A percentile compares a stretch with the other conserved stretches of the same genome.
phyloP scores from a whole-genome alignment of 2,797 vertebrate species.

The Malurus splendens region DNA sequence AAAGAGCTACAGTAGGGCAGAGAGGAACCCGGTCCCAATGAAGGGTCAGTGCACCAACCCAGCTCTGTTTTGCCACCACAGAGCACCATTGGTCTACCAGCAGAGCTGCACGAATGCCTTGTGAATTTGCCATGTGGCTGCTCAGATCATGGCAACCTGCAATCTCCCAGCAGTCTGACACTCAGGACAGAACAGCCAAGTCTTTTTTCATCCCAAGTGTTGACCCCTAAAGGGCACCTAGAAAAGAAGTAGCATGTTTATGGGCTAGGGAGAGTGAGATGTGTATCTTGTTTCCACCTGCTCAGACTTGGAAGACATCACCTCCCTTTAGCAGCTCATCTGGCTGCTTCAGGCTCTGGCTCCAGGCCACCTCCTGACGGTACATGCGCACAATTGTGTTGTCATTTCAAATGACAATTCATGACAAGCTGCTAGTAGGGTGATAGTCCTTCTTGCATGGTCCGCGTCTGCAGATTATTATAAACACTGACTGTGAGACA shows the following conservation, averaged over 20 bases:
- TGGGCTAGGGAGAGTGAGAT: slow-evolving; percentile 31
- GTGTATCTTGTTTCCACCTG: slow-evolving; percentile 59
- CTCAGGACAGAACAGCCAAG: slow-evolving; percentile 37
- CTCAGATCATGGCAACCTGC: slow-evolving; percentile 28
- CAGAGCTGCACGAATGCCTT: background rate
- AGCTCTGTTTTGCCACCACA: background rate
- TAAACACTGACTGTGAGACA: slow-evolving; percentile 61
- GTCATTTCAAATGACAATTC: slow-evolving; percentile 51
- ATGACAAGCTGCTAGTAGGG: slow-evolving; percentile 63
- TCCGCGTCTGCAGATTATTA: slow-evolving; percentile 61
- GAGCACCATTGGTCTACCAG: background rate
- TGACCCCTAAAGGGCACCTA: slow-evolving; percentile 27
- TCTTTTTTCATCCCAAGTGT: slow-evolving; percentile 26
- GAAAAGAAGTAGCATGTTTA: slow-evolving; percentile 12
- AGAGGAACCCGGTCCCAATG: background rate
- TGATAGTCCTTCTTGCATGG: slow-evolving; percentile 64
- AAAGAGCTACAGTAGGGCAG: background rate
- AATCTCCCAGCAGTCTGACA: slow-evolving; percentile 33
- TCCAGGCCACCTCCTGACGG: slow-evolving; percentile 38
- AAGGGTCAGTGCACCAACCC: background rate
- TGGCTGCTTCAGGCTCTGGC: slow-evolving; percentile 53
- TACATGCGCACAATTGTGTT: slow-evolving; percentile 46
- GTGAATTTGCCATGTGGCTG: background rate
- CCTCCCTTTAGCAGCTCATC: slow-evolving; percentile 56
- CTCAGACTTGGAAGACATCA: slow-evolving; percentile 56